Conservation (phyloP, 2,113 vertebrate species). For the Origma solitaria region DNA sequence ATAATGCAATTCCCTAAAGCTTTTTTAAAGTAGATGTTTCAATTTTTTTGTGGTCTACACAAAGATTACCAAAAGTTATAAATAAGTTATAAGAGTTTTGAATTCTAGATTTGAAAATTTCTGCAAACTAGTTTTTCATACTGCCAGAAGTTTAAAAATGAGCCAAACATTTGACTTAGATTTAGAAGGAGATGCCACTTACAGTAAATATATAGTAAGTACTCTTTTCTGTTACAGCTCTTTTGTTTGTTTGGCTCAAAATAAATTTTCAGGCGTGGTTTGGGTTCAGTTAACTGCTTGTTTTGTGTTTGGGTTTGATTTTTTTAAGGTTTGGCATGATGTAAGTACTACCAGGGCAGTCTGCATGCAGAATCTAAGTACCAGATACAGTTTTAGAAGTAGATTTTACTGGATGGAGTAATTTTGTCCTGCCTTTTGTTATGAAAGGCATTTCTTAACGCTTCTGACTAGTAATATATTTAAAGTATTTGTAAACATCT, state of each 20-base stretch:
- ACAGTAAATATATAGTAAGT: neutral
- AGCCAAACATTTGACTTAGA: neutral
- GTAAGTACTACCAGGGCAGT: neutral
- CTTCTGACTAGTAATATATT: neutral
- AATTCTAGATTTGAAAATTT: neutral
- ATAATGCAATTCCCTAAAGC: neutral
- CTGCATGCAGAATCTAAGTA: neutral
- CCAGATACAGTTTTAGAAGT: neutral
- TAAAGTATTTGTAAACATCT: neutral
- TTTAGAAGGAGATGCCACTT: constrained; percentile 9
- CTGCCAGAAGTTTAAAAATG: neutral
- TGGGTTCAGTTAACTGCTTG: constrained; percentile 5
- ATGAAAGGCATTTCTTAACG: neutral
- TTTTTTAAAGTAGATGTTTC: neutral
- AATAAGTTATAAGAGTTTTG: neutral
- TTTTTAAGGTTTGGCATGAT: neutral
- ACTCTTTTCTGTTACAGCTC: neutral
- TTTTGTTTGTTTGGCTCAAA: constrained; percentile 7
- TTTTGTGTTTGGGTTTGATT: neutral
- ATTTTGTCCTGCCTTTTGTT: neutral
- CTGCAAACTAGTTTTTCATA: neutral
- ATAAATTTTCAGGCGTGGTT: neutral
- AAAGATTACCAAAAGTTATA: neutral
- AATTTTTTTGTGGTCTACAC: neutral
- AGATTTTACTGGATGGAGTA: neutral